phyloP scores from a whole-genome alignment of 2,797 vertebrate species.

The Heterohyrax brucei region DNA sequence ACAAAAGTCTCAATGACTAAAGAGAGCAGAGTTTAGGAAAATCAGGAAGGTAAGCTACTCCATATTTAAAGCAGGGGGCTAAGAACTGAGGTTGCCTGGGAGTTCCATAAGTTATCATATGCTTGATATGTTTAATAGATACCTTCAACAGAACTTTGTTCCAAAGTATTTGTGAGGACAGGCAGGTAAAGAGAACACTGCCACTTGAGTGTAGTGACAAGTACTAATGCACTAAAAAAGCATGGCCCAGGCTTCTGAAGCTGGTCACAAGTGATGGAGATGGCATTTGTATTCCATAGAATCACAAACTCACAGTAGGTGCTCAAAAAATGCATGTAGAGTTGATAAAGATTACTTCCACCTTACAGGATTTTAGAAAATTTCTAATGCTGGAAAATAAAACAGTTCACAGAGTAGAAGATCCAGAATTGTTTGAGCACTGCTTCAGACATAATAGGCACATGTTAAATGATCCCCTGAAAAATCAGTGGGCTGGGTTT shows the following conservation, averaged over 20 bases:
- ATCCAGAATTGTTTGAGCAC: not conserved
- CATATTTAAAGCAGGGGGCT: not conserved
- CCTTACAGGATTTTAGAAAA: not conserved
- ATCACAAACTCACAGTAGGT: not conserved
- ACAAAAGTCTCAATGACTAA: not conserved
- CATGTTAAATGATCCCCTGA: not conserved
- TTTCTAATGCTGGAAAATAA: not conserved
- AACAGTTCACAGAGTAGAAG: not conserved
- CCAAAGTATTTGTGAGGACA: not conserved
- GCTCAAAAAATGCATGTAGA: not conserved
- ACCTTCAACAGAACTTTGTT: not conserved
- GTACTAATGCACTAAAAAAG: not conserved
- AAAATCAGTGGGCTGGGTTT: slow-evolving; percentile 6
- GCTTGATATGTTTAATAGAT: not conserved
- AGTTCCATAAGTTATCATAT: not conserved
- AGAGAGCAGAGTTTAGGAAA: not conserved
- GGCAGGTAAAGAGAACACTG: not conserved
- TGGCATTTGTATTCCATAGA: not conserved
- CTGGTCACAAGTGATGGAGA: not conserved
- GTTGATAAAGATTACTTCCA: not conserved
- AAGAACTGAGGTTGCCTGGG: not conserved
- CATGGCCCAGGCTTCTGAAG: not conserved
- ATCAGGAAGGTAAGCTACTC: not conserved
- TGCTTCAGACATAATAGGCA: not conserved
- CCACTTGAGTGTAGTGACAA: not conserved